These are phyloP conservation scores for Leptopilina boulardi DNA, from an alignment of 1,140 invertebrate species.

Conservation along the genomic window DNA sequence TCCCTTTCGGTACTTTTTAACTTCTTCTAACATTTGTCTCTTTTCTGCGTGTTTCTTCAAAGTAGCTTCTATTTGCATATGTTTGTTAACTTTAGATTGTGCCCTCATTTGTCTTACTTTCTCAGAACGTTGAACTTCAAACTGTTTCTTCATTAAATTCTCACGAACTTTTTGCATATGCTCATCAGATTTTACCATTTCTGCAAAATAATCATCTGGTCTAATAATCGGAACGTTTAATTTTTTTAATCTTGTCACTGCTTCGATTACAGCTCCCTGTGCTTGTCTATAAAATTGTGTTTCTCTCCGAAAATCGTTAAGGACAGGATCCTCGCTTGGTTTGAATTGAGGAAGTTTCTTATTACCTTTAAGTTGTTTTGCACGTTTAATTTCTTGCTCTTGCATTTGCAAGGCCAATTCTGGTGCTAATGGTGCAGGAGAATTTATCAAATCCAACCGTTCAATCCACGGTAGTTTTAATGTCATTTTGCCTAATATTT, in stretches of 20 bases:
- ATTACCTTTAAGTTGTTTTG: conserved; percentile 82
- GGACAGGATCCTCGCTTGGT: conserved; percentile 84
- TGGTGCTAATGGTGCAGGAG: conserved; percentile 86
- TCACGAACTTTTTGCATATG: conserved; percentile 98
- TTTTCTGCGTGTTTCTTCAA: conserved; percentile 87
- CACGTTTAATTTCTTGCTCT: conserved; percentile 82
- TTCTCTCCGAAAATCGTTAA: conserved; percentile 97
- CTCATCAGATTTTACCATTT: conserved; percentile 98
- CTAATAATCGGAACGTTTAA: conserved; percentile 87
- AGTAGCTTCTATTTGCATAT: conserved; percentile 90
- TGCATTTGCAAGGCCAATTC: conserved; percentile 87
- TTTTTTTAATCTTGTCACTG: conserved; percentile 84
- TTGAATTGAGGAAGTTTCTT: conserved; percentile 81
- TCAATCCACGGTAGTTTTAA: conserved; percentile 90
- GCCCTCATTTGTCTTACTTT: conserved; percentile 92
- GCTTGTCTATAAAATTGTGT: conserved; percentile 94
- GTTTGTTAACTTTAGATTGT: conserved; percentile 94
- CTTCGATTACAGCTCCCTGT: conserved; percentile 89
- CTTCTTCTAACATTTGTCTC: conserved; percentile 87
- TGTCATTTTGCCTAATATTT: conserved; percentile 84
- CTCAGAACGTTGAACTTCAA: conserved; percentile 88
- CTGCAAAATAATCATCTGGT: conserved; percentile 98
- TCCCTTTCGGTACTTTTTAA: conserved; percentile 92
- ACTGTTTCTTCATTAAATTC: conserved; percentile 90
- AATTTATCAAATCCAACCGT: conserved; percentile 85